Conservation (phyloP, 1,140 invertebrate species). For the Plutomurus gul region DNA sequence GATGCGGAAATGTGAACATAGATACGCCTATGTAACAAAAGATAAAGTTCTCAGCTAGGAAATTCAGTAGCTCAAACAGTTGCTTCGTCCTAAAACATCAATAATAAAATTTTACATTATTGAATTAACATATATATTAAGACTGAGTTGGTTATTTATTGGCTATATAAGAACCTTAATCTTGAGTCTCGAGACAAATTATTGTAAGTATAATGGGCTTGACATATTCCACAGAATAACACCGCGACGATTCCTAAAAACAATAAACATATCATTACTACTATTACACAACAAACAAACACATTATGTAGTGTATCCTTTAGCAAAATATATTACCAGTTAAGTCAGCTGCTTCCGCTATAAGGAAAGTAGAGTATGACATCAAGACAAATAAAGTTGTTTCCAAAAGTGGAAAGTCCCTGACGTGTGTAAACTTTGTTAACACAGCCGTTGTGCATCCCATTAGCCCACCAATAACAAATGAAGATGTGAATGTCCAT, state of each 20-base stretch:
- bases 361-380: conserved; percentile 96
- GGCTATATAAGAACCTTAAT: no score
- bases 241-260: conserved; percentile 86
- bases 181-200: conserved; percentile 45
- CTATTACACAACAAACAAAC: neutral
- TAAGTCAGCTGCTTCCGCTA: conserved; percentile 91
- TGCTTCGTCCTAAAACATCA: conserved; percentile 97
- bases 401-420: conserved; percentile 94
- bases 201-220: conserved; percentile 90
- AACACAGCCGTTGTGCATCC: conserved; percentile 85
- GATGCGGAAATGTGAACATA: conserved; percentile 96
- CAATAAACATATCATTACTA: conserved; percentile 47
- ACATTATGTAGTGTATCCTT: neutral
- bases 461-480: conserved; percentile 87
- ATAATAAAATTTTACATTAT: no score
- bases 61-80: conserved; percentile 93
- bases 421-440: conserved; percentile 54
- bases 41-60: conserved; percentile 97
- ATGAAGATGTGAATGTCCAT: conserved; percentile 87
- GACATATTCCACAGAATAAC: conserved; percentile 97
- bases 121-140: conserved; percentile 63
- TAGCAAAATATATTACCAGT: conserved; percentile 70
- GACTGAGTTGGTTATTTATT: no score
- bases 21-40: conserved; percentile 99
- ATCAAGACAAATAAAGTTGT: conserved; percentile 95